Percentiles rank a stretch among this genome's conserved stretches.
Evolutionary conservation across 2,113 vertebrate genomes (phyloP).

Genomic region (Notiomystis cincta): DNA sequence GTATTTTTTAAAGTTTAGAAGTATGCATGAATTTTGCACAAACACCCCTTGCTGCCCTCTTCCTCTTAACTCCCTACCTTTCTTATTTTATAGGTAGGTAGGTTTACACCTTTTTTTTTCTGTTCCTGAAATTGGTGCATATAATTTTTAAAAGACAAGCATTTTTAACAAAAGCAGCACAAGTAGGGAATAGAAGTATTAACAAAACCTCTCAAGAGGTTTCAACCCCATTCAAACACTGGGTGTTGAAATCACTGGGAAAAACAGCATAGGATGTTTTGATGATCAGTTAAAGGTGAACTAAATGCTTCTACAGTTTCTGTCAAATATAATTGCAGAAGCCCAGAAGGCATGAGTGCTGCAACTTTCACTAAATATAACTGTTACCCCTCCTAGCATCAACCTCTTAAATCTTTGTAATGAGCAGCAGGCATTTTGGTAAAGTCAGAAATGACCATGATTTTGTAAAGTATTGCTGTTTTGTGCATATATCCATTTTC

Average conservation of each 20-base stretch:
- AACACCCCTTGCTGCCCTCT: background rate
- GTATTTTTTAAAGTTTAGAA: background rate
- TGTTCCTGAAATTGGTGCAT: background rate
- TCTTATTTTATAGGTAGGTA: background rate
- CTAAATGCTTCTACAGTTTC: background rate
- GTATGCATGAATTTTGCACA: background rate
- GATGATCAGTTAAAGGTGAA: background rate
- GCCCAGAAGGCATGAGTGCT: background rate
- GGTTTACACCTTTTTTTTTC: background rate
- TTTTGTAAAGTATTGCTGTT: background rate
- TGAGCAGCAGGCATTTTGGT: conserved; percentile 10
- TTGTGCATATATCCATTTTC: background rate
- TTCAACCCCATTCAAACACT: background rate
- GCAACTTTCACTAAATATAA: background rate
- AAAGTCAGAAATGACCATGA: conserved; percentile 12
- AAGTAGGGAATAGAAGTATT: background rate
- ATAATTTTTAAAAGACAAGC: background rate
- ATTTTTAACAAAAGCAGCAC: background rate
- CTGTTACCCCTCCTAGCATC: background rate
- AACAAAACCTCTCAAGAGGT: background rate
- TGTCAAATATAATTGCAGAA: background rate
- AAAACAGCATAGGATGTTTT: background rate
- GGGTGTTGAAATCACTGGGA: background rate
- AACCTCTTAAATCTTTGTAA: conserved; percentile 45
- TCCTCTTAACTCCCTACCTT: background rate